A percentile compares a stretch with the other conserved stretches of the same genome.
phyloP scores from a whole-genome alignment of 1,140 invertebrate genomes.

The Drepana arcuata region DNA sequence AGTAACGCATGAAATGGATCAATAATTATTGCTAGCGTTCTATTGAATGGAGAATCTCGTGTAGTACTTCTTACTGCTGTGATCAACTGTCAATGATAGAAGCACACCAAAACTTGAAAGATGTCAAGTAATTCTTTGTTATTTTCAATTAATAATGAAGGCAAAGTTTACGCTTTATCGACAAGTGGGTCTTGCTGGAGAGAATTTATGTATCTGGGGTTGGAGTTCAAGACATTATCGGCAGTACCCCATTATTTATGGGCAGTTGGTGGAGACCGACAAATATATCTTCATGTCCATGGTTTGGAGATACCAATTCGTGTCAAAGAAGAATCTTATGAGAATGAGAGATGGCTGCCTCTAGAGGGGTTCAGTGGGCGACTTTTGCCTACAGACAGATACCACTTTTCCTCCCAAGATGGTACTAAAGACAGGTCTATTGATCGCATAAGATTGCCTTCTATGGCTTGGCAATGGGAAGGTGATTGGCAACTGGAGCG shows the following conservation, averaged over 20 bases:
- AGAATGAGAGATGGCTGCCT: conserved; percentile 96
- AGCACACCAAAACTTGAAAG: too few relatives aligned
- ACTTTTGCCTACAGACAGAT: conserved; percentile 88
- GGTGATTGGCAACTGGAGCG: conserved; percentile 93
- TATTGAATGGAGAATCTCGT: too few relatives aligned
- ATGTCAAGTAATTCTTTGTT: conserved; percentile 79
- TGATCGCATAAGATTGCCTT: conserved; percentile 87
- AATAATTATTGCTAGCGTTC: too few relatives aligned
- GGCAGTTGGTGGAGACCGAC: conserved; percentile 93
- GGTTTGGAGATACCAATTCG: conserved; percentile 91
- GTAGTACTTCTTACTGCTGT: too few relatives aligned
- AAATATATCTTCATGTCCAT: conserved; percentile 92
- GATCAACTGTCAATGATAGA: too few relatives aligned
- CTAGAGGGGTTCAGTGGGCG: conserved; percentile 87
- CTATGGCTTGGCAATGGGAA: conserved; percentile 95
- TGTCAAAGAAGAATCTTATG: conserved; percentile 91
- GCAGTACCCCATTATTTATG: conserved; percentile 88
- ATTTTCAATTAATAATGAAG: conserved; percentile 90
- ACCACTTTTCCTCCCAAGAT: conserved; percentile 87
- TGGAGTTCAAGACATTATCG: conserved; percentile 90
- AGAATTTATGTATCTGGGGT: conserved; percentile 86
- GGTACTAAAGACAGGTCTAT: conserved; percentile 83
- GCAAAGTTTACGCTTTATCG: conserved; percentile 86
- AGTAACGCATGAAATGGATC: too few relatives aligned
- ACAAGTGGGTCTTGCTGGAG: conserved; percentile 86